Evolutionary conservation across 2,797 vertebrate genomes (phyloP), one percentile per base, ranked within the genome.

Genomic region (Rhincodon typus): DNA sequence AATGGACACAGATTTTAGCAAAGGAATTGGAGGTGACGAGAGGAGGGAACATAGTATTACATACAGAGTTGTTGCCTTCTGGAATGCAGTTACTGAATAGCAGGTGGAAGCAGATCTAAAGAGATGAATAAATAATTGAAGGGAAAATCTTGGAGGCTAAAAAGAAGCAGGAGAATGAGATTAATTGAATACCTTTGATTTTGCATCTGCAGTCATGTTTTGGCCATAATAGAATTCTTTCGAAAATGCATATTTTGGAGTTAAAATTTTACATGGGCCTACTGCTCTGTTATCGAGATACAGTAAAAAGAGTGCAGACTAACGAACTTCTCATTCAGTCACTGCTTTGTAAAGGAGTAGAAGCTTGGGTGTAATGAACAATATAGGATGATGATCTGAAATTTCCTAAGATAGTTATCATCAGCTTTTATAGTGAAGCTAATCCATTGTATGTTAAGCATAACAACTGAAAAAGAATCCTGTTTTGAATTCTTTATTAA

Each of bases 401-500:
- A 70, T 94, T 27, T 42, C 42, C 42, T 7, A 4, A 27, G 38
- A 72, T 19, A 69, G 25, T 13, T 46, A 94, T 25, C 34, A 13
- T 15, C 46, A 25, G 53, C 23, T 34, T 66, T 95, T 95, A 6
- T 67, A 87, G 46, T 69, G n/a, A 27, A 15, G 13, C 70, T 8
- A 4, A 21, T 70, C 66, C 7, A 69, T 46, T 7, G 30, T 67
- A n/a, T 12, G 53, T 79, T 25, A 4, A 74, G 30, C 34, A 53
- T 79, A 77, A 53, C 19, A 57, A 53, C 13, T 46, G 4, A 70
- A 57, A 82, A 74, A 53, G 25, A 53, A 66, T 50, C 12, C 67
- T 53, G 50, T 53, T 72, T 66, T 95, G 70, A 50, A 94, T 27
- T 94, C 25, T 94, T 94, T 74, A 74, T 38, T 93, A 67, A 69